Conservation (phyloP, 2,888 invertebrate genomes). For the Rosalia funebris region DNA sequence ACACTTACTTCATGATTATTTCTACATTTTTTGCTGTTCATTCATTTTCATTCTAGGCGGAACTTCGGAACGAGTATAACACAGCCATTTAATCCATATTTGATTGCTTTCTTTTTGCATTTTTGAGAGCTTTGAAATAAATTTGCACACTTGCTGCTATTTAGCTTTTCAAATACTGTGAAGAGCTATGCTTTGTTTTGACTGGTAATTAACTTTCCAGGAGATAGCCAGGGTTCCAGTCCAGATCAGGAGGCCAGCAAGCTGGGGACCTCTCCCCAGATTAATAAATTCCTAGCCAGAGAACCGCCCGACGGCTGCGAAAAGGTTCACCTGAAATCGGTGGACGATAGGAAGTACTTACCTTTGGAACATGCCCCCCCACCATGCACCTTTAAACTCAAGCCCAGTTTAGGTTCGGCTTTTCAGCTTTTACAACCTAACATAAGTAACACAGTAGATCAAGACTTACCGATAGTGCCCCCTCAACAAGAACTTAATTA, state of each 20-base stretch:
- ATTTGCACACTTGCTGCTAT: no score
- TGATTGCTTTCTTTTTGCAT: no score
- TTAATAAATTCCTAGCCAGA: constrained; percentile 84
- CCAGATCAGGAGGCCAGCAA: constrained; percentile 78
- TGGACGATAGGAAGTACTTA: constrained; percentile 54
- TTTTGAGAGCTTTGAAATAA: no score
- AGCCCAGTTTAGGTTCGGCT: constrained; percentile 82
- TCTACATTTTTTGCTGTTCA: no score
- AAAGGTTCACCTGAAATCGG: constrained; percentile 71
- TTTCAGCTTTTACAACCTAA: constrained; percentile 76
- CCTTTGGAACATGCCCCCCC: constrained; percentile 39
- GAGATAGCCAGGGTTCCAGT: constrained; percentile 80
- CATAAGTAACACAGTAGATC: constrained; percentile 37
- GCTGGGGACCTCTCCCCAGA: constrained; percentile 84
- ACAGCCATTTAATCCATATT: no score
- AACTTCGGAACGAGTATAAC: no score
- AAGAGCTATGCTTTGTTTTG: no score
- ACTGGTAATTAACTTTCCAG: constrained; percentile 61
- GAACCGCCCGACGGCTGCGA: constrained; percentile 93
- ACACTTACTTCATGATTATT: no score
- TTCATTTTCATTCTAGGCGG: no score
- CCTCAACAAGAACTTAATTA: constrained; percentile 47
- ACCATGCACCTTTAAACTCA: constrained; percentile 80
- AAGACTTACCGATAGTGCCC: constrained; percentile 58
- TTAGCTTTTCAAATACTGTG: no score